phyloP scores from a whole-genome alignment of 2,888 invertebrate genomes.

The Tipula unca region DNA sequence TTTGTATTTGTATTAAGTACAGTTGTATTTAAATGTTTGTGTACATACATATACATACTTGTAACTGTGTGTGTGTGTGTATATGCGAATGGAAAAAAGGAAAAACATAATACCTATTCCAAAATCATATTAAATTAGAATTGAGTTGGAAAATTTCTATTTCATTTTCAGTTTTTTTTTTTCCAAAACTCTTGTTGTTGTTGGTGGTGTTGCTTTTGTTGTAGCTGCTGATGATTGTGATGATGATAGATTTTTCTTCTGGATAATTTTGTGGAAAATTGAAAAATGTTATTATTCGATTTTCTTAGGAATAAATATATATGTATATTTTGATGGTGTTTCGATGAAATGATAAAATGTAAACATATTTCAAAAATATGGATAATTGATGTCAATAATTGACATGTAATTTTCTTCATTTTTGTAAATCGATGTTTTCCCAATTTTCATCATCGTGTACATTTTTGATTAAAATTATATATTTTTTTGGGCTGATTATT shows the following conservation, averaged over 20 bases:
- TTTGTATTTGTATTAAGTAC: no score
- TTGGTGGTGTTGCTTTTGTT: background rate
- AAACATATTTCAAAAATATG: background rate
- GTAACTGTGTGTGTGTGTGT: background rate
- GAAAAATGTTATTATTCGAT: background rate
- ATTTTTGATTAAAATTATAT: background rate
- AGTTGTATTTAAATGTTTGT: background rate
- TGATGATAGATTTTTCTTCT: background rate
- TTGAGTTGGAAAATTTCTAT: background rate
- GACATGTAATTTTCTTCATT: background rate
- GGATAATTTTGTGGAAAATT: background rate
- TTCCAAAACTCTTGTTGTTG: background rate
- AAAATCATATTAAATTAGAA: background rate
- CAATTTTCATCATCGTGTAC: background rate
- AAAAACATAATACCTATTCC: background rate
- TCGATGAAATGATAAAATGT: background rate
- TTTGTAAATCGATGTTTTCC: background rate
- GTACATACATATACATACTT: background rate
- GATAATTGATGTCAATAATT: slow-evolving; percentile 14
- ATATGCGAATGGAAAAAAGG: background rate
- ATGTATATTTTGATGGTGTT: slow-evolving; percentile 1
- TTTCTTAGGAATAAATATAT: background rate
- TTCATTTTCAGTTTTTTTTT: background rate
- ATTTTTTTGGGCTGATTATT: background rate
- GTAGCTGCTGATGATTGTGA: background rate